Evolutionary conservation across 2,888 invertebrate species (phyloP), one percentile per base, ranked within the genome.

Genomic region (Eurytoma californica): DNA sequence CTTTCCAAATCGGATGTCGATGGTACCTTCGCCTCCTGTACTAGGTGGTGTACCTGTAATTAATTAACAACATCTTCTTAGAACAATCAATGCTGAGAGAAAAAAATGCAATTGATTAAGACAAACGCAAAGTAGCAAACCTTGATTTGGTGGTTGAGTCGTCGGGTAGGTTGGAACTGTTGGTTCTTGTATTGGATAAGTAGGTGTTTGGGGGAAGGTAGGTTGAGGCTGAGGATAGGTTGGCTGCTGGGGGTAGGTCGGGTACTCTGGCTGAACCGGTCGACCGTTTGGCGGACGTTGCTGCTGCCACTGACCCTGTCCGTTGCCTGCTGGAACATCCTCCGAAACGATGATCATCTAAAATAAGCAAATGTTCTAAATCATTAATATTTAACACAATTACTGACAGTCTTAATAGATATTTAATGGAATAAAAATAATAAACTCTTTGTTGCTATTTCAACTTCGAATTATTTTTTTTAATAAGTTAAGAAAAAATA

Each of bases 171-270:
- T 39, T 39, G 24, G 24, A 24, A 24, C 2, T 24, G 24, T 24
- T 24, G 24, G 24, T 24, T 1, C 1, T 24, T 39, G 39, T 7
- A 4, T 4, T 39, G 39, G 39, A 3, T 39, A 7, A 39, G 39
- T 3, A 7, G 39, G 39, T 39, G 49, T 49, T 14, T 65, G 65
- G 0, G 67, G 67, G 28, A 60, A 60, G 49, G 3, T 58, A 2
- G 58, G 70, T 3, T 39, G 39, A 39, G 58, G 70, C 24, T 70
- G 58, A 49, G 39, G 20, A 13, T 28, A 61, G 24, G 28, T 53
- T 12, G 47, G 20, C 18, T 87, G 88, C 16, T 55, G 39, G 39
- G 39, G 39, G 39, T 39, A 73, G 47, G 28, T 3, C 0, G 39
- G 55, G 30, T 65, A 65, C 18, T 13, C 66, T 51, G 78, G 79